Evolutionary conservation across 1,140 invertebrate species (phyloP), one percentile per base, ranked within the genome.

Genomic region (Lucilia sericata): DNA sequence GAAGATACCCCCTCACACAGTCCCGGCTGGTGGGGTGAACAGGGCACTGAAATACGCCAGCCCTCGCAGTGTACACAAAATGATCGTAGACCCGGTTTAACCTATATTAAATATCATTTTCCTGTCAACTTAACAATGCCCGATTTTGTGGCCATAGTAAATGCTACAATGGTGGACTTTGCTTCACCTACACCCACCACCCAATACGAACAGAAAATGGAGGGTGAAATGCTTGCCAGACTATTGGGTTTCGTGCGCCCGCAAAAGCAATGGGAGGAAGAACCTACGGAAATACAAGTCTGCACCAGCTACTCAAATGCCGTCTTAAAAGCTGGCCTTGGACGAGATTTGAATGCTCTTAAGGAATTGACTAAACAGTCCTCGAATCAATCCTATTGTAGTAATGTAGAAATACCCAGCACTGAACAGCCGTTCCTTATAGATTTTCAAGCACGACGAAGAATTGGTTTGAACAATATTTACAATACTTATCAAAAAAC

Each of bases 1-100:
- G 96, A 96, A 87, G 96, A 96, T 86, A 96, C 95, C 19, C 93
- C 94, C 2, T 95, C 95, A 2, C 95, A 96, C 87, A 94, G 95
- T 85, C 93, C 95, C 2, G 96, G 96, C 2, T 98, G 97, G 97
- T 98, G 97, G 97, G 96, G 96, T 0, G 91, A 94, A 0, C 95
- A 95, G 82, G 97, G 96, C 21, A 95, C 95, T 0, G 96, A 97
- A 91, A 95, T 97, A 3, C 93, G 94, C 0, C 92, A 92, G n/a
- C 94, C 96, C 0, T 93, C 95, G 21, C 93, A 96, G 85, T 98
- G 97, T 90, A 94, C 95, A 76, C 91, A 93, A 25, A 92, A 95
- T 86, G 97, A 98, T 88, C 94, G 94, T 85, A 93, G 96, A 74
- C 96, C 97, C 0, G 98, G 98, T 0, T 92, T 99, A 0, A 98